Evolutionary conservation across 2,888 invertebrate species (phyloP).

Genomic region (Petrophora chlorosata): DNA sequence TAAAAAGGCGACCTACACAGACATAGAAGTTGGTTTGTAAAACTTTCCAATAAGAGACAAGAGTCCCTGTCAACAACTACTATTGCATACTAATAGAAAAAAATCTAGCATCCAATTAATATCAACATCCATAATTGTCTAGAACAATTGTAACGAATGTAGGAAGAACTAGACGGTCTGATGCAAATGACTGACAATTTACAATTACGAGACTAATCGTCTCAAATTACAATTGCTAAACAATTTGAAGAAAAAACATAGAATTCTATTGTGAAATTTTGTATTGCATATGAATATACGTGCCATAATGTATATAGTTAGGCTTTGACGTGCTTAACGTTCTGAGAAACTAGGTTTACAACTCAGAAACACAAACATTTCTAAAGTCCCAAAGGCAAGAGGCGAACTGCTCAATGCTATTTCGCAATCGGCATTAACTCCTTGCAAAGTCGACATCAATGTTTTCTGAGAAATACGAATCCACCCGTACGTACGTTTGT

Average conservation of each 20-base stretch:
- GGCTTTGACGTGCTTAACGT: conserved; percentile 36
- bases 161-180: conserved; percentile 29
- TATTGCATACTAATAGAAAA: conserved; percentile 36
- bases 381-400: conserved; percentile 70
- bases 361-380: conserved; percentile 72
- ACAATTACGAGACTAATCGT: conserved; percentile 30
- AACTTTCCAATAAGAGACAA: too few species aligned
- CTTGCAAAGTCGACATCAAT: conserved; percentile 65
- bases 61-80: conserved; percentile 26
- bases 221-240: conserved; percentile 30
- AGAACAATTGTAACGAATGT: conserved; percentile 31
- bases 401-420: conserved; percentile 49
- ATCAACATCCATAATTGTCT: conserved; percentile 31
- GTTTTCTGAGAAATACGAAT: conserved; percentile 67
- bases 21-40: too few species aligned
- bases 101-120: conserved; percentile 37
- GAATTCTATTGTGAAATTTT: conserved; percentile 17
- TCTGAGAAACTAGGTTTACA: conserved; percentile 75
- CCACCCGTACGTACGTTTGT: conserved; percentile 45
- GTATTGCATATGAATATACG: conserved; percentile 15
- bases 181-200: conserved; percentile 34
- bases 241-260: conserved; percentile 17
- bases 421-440: conserved; percentile 71
- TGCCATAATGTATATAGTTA: conserved; percentile 8
- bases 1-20: too few species aligned